Evolutionary conservation across 1,140 invertebrate species (phyloP), one percentile per base, ranked within the genome.

Genomic region (Meloidogyne floridensis): DNA sequence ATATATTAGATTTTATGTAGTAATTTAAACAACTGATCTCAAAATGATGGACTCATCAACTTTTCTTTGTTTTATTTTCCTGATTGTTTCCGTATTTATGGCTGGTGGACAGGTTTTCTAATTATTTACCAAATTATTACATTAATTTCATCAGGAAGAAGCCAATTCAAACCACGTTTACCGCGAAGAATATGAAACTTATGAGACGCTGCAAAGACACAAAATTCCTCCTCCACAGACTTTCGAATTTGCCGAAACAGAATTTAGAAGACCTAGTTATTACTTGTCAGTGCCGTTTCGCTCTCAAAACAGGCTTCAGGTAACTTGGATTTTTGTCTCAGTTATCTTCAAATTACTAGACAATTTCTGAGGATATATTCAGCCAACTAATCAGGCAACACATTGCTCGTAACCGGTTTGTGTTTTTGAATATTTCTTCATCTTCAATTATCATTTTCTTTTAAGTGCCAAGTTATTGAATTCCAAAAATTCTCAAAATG

Each of bases 271-370:
- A n/a, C 81, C 81, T 8, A 79, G 81, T 53, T 43, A 32, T 51
- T 79, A 82, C 42, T 51, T 82, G 8, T 75, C 81, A 8, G 81
- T 82, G 4, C 81, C 81, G 10, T 82, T 81, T 69, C 32, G 69
- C 8, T 51, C 69, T n/a, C n/a, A 81, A 47, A 76, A 32, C 13
- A 42, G 18, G 32, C 20, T 80, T 53, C 32, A 80, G 65, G 77
- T 70, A 42, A 3, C 9, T 13, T 79, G 0, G 13, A 15, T 69
- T 42, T 80, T 11, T 15, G 47, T 4, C 9, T 51, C 18, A 5
- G 54, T 59, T 47, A 43, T 69, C 15, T 20, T 1, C 4, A n/a
- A 65, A 2, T 47, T 4, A 32, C 32, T 47, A 71, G 80, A 65
- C 42, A 20, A 81, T 81, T 59, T 54, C 80, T 13, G 32, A 11